phyloP scores from a whole-genome alignment of 2,888 invertebrate genomes.

The Drosophila seclusa region DNA sequence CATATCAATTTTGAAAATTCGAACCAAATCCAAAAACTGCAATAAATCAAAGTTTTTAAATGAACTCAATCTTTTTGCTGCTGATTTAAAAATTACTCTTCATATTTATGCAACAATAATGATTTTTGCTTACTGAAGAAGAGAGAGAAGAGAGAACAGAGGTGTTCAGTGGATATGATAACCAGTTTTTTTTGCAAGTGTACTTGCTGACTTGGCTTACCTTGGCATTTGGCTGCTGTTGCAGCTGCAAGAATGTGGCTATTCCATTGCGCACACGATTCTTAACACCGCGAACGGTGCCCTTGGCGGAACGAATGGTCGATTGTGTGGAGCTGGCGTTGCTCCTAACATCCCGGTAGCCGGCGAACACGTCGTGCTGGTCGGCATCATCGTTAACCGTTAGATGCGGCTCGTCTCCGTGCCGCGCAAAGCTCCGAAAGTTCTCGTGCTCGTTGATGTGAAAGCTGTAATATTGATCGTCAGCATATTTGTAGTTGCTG shows the following conservation, averaged over 20 bases:
- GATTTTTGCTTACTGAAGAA: neutral
- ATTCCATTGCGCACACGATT: slow-evolving; percentile 97
- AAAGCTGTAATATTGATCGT: slow-evolving; percentile 93
- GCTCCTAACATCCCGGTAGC: slow-evolving; percentile 89
- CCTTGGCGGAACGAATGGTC: slow-evolving; percentile 95
- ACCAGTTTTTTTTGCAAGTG: slow-evolving; percentile 1
- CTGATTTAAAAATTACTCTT: neutral
- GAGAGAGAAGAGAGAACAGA: too few species aligned
- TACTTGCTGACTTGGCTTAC: slow-evolving; percentile 86
- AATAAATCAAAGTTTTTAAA: too few species aligned
- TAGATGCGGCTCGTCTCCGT: slow-evolving; percentile 23
- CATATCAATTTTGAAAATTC: too few species aligned
- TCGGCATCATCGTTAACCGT: slow-evolving; percentile 39
- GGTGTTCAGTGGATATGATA: neutral
- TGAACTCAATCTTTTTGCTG: too few species aligned
- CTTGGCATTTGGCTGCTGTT: slow-evolving; percentile 89
- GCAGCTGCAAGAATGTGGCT: slow-evolving; percentile 95
- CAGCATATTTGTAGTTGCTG: slow-evolving; percentile 86
- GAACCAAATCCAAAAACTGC: too few species aligned
- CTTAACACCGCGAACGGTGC: slow-evolving; percentile 96
- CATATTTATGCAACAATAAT: neutral
- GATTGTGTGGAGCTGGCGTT: slow-evolving; percentile 87
- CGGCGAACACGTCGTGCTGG: slow-evolving; percentile 90
- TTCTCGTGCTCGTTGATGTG: slow-evolving; percentile 90
- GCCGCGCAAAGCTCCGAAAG: slow-evolving; percentile 74